phyloP scores from a whole-genome alignment of 1,140 invertebrate species.

The Vollenhovia emeryi region DNA sequence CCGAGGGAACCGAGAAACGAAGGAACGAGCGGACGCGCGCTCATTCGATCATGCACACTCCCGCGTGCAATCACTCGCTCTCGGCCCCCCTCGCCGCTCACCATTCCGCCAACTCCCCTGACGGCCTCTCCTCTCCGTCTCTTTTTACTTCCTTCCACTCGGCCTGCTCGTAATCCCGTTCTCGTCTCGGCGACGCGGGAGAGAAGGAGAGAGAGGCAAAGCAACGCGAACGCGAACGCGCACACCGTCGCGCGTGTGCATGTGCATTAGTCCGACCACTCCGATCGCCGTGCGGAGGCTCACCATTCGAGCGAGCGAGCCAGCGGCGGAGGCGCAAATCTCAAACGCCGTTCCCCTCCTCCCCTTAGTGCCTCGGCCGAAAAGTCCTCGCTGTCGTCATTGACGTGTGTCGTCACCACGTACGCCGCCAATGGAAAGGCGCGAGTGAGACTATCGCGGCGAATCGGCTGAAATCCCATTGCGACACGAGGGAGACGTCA shows the following conservation, averaged over 20 bases:
- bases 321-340: conserved; percentile 60
- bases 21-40: neutral
- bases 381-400: neutral
- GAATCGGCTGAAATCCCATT: neutral
- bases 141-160: conserved; percentile 59
- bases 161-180: conserved; percentile 47
- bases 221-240: neutral
- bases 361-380: neutral
- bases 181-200: conserved; percentile 43
- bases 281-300: too few species aligned
- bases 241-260: neutral
- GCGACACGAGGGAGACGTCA: neutral
- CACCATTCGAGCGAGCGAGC: conserved; percentile 69
- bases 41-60: conserved; percentile 31
- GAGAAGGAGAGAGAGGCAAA: conserved; percentile 18
- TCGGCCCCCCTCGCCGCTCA: neutral
- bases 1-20: too few species aligned
- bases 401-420: conserved; percentile 5
- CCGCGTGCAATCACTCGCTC: conserved; percentile 1
- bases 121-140: conserved; percentile 50
- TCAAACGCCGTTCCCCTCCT: conserved; percentile 23
- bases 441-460: neutral
- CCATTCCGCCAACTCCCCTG: neutral
- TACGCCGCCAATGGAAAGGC: neutral
- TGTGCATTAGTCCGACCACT: conserved; percentile 31